Base-by-base conservation (phyloP, 2,797 vertebrate genomes). In the Tragopan temminckii region DNA sequence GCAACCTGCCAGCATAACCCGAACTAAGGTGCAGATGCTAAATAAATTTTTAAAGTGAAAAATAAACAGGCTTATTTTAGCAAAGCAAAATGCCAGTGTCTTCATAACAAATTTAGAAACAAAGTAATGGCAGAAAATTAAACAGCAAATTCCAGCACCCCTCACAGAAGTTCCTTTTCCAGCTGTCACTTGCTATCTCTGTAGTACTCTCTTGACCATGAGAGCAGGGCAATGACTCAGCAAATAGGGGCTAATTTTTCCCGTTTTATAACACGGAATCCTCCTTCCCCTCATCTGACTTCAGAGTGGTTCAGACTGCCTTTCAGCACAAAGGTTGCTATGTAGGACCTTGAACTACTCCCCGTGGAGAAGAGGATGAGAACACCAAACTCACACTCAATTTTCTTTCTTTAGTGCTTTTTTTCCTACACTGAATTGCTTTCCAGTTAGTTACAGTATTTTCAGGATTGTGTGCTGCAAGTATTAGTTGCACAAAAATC, bases 131-230 rank as follows among this genome's bases (percentile, higher is more conserved):
- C 46, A 12, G 43, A 90, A 82, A 93, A 79, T 11, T 69, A 81
- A 66, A 3, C 38, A 63, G 52, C 31, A 40, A 35, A 68, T 78
- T 81, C 75, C 52, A 42, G 21, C 74, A 24, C n/a, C 48, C 20
- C 7, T 57, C 33, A 69, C 14, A 81, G 83, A 84, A 94, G 70
- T 59, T 90, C 80, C 55, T 81, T 88, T 80, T 62, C 82, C 80
- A 91, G 88, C 55, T 81, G 69, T 33, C 80, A 79, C 66, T 88
- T 91, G 21, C 94, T 93, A 81, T 94, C 93, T 94, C 76, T 48
- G 83, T 67, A 86, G 46, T 9, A 50, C 46, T 6, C 59, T 38
- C 42, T 46, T 46, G 83, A 84, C 63, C n/a, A 2, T 2, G 45
- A 79, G 23, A 79, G 74, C 74, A 52, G 27, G 4, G 31, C 29